Base-by-base conservation (phyloP, 2,113 vertebrate genomes). In the Phoenicopterus ruber region DNA sequence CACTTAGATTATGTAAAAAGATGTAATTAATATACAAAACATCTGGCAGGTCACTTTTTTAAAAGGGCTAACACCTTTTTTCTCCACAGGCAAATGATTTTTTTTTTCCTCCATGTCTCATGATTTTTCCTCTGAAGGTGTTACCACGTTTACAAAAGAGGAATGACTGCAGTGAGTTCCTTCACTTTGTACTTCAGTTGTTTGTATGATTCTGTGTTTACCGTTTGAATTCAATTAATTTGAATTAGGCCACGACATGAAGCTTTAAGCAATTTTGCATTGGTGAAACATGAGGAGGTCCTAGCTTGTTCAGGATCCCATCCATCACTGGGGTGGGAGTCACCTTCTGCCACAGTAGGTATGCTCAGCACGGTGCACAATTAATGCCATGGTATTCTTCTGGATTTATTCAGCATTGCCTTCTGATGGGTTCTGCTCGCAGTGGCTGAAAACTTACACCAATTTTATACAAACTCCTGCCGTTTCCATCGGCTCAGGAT, bases 401-500 rank as follows among this genome's bases (percentile, higher is more conserved):
- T 58, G 65, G 86, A 95, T 96, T 95, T 95, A 94, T 95, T 72
- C 89, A 76, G 77, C 73, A 18, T 69, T 65, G 86, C 62, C 62
- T 95, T 88, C 88, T 82, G 77, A 92, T 89, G 69, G 31, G 57
- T 76, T 96, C 77, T 82, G 83, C 77, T 92, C 91, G 82, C 83
- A 76, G 77, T 6, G 2, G 76, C 90, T 88, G 77, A 92, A 96
- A 92, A 92, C 44, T 81, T 92, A 71, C 80, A 92, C 88, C 90
- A 93, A 92, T 96, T 96, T 96, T 92, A 84, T 82, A 96, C 77
- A 89, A 69, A 72, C 91, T 96, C 90, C 92, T 87, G 88, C 94
- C 31, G 19, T 89, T 96, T 80, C 58, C 58, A 90, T 49, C 70
- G 65, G 5, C 90, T 58, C 82, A 69, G 78, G 46, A 91, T 95